Evolutionary conservation across 2,888 invertebrate species (phyloP).

Genomic region (Euphydryas editha): DNA sequence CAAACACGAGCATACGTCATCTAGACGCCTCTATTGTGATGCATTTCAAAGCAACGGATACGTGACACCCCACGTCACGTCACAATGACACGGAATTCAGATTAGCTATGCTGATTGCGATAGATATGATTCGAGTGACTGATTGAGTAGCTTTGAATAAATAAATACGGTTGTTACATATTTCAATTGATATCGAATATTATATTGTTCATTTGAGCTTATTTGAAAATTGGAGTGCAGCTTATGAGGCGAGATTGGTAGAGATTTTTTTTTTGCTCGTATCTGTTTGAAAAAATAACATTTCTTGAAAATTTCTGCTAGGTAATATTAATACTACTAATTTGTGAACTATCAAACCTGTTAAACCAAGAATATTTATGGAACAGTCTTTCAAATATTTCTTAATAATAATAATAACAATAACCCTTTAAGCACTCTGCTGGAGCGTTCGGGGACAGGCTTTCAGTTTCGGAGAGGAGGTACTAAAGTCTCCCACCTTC

Average conservation of each 20-base stretch:
- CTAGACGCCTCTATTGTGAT: constrained; percentile 1
- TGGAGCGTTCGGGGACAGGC: no score
- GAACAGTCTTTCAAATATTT: no score
- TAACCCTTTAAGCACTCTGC: no score
- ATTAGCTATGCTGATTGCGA: constrained; percentile 18
- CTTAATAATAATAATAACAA: no score
- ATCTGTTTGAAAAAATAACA: no score
- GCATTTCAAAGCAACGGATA: constrained; percentile 7
- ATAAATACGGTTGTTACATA: neutral
- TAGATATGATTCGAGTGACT: neutral
- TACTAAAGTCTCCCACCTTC: no score
- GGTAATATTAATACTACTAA: no score
- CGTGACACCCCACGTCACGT: neutral
- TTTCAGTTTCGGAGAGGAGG: no score
- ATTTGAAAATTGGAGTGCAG: neutral
- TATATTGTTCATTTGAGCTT: neutral
- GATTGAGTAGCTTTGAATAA: constrained; percentile 2
- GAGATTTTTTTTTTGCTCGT: no score
- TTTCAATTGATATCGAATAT: neutral
- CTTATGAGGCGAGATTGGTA: neutral
- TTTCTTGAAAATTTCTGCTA: no score
- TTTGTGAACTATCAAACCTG: no score
- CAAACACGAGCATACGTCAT: neutral
- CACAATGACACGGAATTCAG: neutral
- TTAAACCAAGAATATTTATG: no score